Percentiles rank a stretch among this genome's conserved stretches.
These are phyloP conservation scores for Atractosteus spatula DNA, from an alignment of 2,113 vertebrate genomes.

Conservation along the genomic window DNA sequence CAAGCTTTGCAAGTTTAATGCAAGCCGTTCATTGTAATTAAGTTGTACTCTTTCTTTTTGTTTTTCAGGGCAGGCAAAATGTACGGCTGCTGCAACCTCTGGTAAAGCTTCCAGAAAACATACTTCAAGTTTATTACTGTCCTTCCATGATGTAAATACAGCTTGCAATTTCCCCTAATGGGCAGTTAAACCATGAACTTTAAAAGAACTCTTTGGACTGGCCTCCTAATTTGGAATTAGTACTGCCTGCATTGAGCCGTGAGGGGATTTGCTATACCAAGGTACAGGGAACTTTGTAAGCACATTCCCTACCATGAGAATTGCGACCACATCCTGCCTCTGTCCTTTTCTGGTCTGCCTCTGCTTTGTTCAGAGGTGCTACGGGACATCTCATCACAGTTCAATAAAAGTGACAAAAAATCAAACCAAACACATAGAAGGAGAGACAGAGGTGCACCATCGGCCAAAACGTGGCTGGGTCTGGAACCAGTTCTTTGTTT, in stretches of 20 bases:
- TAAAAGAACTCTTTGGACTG: slow-evolving; percentile 66
- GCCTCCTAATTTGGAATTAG: slow-evolving; percentile 64
- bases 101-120: slow-evolving; percentile 61
- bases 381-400: slow-evolving; percentile 67
- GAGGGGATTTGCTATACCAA: slow-evolving; percentile 54
- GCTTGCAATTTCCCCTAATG: slow-evolving; percentile 52
- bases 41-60: slow-evolving; percentile 43
- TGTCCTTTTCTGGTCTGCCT: slow-evolving; percentile 94
- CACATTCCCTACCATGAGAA: slow-evolving; percentile 83
- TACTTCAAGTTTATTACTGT: slow-evolving; percentile 28
- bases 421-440: slow-evolving; percentile 81
- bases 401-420: slow-evolving; percentile 76
- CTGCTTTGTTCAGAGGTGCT: slow-evolving; percentile 89
- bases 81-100: slow-evolving; percentile 52
- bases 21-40: slow-evolving; percentile 36
- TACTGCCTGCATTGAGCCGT: slow-evolving; percentile 34
- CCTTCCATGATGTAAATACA: slow-evolving; percentile 83
- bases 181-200: slow-evolving; percentile 76
- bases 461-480: slow-evolving; percentile 97
- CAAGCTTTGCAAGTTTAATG: neutral
- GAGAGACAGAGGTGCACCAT: slow-evolving; percentile 94
- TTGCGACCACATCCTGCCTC: slow-evolving; percentile 83
- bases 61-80: slow-evolving; percentile 71
- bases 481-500: slow-evolving; percentile 99
- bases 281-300: slow-evolving; percentile 30